Percentiles rank a stretch among this genome's conserved stretches.
phyloP scores from a whole-genome alignment of 1,140 invertebrate species.

The Bombyx mandarina region DNA sequence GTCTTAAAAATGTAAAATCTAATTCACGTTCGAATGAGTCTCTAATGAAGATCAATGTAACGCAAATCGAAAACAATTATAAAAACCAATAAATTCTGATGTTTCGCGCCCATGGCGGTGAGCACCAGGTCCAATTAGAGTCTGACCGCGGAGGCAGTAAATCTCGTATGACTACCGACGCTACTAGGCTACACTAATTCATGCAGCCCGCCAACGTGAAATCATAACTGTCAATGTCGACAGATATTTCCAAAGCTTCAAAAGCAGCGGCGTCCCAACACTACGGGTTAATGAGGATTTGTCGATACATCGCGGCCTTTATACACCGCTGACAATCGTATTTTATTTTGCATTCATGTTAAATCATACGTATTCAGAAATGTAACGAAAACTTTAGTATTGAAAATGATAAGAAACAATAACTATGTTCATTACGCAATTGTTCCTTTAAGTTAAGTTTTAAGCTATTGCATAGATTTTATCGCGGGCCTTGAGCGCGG shows the following conservation, averaged over 20 bases:
- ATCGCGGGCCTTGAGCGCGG: background rate
- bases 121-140: slow-evolving; percentile 60
- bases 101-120: slow-evolving; percentile 45
- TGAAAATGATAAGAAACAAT: slow-evolving; percentile 10
- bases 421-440: slow-evolving; percentile 25
- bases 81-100: slow-evolving; percentile 58
- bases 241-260: slow-evolving; percentile 44
- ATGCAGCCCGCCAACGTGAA: slow-evolving; percentile 47
- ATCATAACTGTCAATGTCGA: slow-evolving; percentile 49
- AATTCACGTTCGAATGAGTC: no score
- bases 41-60: no score
- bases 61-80: slow-evolving; percentile 49
- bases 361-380: no score
- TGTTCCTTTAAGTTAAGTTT: background rate
- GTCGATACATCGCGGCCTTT: no score
- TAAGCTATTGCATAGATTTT: no score
- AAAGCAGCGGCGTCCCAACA: slow-evolving; percentile 21
- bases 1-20: no score
- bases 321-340: no score
- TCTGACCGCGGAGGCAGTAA: slow-evolving; percentile 48
- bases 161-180: slow-evolving; percentile 36
- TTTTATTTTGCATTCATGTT: no score
- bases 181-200: slow-evolving; percentile 68
- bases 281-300: background rate
- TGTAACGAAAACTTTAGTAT: no score